Evolutionary conservation across 2,888 invertebrate species (phyloP).

Genomic region (Melitaea athalia): DNA sequence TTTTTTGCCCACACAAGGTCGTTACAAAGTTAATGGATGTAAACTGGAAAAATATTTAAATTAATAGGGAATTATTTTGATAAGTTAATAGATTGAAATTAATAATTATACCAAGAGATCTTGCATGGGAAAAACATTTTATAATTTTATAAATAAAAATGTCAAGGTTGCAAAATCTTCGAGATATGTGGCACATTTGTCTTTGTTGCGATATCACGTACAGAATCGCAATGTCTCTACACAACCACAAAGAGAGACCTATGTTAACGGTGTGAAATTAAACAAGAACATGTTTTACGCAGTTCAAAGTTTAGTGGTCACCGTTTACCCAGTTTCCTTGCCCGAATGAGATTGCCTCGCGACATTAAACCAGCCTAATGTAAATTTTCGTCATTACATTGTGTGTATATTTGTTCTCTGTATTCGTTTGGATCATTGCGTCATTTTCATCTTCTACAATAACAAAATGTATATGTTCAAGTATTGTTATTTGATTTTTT

Average conservation of each 20-base stretch:
- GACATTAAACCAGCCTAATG: constrained; percentile 79
- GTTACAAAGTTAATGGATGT: neutral
- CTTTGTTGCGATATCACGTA: constrained; percentile 69
- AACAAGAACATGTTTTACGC: constrained; percentile 44
- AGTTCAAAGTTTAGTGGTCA: constrained; percentile 58
- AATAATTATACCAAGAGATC: constrained; percentile 21
- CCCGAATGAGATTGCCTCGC: constrained; percentile 77
- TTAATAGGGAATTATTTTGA: constrained; percentile 8
- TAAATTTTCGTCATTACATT: constrained; percentile 74
- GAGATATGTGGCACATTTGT: constrained; percentile 72
- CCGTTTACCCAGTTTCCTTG: constrained; percentile 63
- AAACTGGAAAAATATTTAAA: constrained; percentile 17
- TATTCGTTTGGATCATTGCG: constrained; percentile 53
- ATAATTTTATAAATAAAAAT: constrained; percentile 63
- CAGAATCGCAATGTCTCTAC: constrained; percentile 67
- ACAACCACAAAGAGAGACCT: constrained; percentile 56
- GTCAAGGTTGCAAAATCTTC: constrained; percentile 62
- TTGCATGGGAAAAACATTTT: constrained; percentile 34
- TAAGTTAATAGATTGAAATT: neutral
- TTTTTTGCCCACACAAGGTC: neutral
- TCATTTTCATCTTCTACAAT: constrained; percentile 60
- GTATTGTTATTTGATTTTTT: constrained; percentile 20
- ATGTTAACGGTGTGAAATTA: constrained; percentile 40
- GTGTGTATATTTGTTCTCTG: constrained; percentile 67
- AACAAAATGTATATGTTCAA: constrained; percentile 23